Percentiles rank a stretch among this genome's conserved stretches.
phyloP scores from a whole-genome alignment of 2,797 vertebrate species.

The Ambastaia sidthimunki region DNA sequence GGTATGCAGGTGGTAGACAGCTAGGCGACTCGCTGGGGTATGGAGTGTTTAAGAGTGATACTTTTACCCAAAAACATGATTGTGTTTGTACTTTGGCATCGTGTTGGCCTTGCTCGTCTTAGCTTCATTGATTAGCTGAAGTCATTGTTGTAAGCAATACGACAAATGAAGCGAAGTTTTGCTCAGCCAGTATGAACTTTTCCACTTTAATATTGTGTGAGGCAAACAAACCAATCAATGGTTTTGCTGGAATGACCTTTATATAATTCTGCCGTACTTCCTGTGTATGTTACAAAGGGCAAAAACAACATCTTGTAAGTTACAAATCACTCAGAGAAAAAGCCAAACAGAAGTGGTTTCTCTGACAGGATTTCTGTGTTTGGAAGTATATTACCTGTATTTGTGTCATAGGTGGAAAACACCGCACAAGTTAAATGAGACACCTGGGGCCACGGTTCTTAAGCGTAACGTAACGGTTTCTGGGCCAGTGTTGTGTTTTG shows the following conservation, averaged over 20 bases:
- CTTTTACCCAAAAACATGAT: neutral
- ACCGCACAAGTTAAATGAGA: conserved; percentile 28
- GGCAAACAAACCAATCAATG: conserved; percentile 63
- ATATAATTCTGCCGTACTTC: conserved; percentile 64
- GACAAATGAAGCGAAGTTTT: conserved; percentile 45
- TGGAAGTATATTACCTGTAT: neutral
- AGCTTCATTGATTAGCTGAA: conserved; percentile 69
- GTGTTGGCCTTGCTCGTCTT: conserved; percentile 52
- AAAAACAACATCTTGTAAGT: conserved; percentile 71
- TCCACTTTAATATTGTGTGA: conserved; percentile 53
- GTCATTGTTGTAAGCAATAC: conserved; percentile 51
- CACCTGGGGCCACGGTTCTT: conserved; percentile 15
- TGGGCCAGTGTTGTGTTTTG: conserved; percentile 12
- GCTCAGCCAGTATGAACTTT: conserved; percentile 14
- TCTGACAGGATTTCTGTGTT: neutral
- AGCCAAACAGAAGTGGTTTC: conserved; percentile 1
- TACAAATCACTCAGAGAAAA: conserved; percentile 65
- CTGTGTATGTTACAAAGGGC: conserved; percentile 68
- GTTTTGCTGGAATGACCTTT: conserved; percentile 72
- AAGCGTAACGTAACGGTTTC: conserved; percentile 16
- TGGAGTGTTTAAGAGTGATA: neutral
- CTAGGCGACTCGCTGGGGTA: neutral
- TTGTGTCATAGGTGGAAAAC: conserved; percentile 1
- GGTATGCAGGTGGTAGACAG: too few species aligned
- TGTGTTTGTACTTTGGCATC: neutral